Evolutionary conservation across 92 coral and sea anemone species (phyloP).

Genomic region (Parazoanthus atlanticus): DNA sequence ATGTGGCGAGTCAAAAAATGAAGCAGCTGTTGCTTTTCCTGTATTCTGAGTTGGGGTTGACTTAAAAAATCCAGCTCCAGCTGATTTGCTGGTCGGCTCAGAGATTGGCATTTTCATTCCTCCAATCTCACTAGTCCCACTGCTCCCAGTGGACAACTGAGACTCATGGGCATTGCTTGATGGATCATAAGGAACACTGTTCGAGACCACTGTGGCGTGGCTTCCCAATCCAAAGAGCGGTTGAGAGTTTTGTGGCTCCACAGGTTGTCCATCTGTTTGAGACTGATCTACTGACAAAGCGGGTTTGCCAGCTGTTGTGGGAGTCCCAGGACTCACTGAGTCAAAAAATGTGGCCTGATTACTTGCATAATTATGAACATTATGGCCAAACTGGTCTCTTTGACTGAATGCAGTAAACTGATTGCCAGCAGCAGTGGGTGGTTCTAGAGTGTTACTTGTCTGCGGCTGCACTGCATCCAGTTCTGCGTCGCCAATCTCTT

Average conservation of each 20-base stretch:
- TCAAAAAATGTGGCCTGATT: not conserved
- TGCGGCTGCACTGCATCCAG: conserved; percentile 8
- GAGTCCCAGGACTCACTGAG: not conserved
- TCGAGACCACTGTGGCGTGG: not conserved
- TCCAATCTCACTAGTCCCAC: not conserved
- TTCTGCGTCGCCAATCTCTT: conserved; percentile 27
- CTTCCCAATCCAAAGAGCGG: not conserved
- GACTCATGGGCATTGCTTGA: not conserved
- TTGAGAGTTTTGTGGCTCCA: not conserved
- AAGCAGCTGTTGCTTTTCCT: not conserved
- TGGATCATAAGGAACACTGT: not conserved
- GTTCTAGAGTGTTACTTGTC: not conserved
- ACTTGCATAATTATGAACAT: not conserved
- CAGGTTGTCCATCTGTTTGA: not conserved
- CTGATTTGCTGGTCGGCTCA: too few species aligned
- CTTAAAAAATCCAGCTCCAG: too few species aligned
- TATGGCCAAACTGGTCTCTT: too few species aligned
- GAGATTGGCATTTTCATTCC: not conserved
- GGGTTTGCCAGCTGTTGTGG: not conserved
- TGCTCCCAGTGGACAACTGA: not conserved
- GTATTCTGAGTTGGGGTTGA: not conserved
- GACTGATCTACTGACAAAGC: not conserved
- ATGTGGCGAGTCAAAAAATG: not conserved
- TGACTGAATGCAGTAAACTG: conserved; percentile 4
- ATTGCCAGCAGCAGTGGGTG: not conserved